Percentiles rank a stretch among this genome's conserved stretches.
Conservation (phyloP, 2,888 invertebrate species). For the Scaeva pyrastri region DNA sequence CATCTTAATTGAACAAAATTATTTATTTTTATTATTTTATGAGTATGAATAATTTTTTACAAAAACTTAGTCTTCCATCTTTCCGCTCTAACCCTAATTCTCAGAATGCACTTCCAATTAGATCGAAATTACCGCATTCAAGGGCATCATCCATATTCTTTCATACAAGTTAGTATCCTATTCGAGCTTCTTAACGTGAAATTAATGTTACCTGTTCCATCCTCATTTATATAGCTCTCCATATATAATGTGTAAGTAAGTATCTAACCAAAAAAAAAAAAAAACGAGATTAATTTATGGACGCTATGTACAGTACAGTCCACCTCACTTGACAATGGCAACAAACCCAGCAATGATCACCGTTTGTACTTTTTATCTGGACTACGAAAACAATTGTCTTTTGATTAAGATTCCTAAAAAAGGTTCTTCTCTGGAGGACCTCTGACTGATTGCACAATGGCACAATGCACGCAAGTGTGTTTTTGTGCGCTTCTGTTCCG, state of each 20-base stretch:
- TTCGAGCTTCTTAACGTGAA: slow-evolving; percentile 38
- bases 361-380: slow-evolving; percentile 48
- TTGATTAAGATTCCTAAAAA: slow-evolving; percentile 51
- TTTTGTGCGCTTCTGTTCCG: slow-evolving; percentile 70
- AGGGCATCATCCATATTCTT: not conserved
- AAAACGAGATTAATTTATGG: slow-evolving; percentile 59
- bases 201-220: slow-evolving; percentile 59
- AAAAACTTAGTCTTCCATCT: not conserved
- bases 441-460: slow-evolving; percentile 39
- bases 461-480: slow-evolving; percentile 39
- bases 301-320: slow-evolving; percentile 20
- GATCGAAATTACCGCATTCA: slow-evolving; percentile 40
- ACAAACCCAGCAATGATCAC: slow-evolving; percentile 57
- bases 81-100: slow-evolving; percentile 50
- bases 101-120: slow-evolving; percentile 62
- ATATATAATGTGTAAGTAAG: too few relatives aligned
- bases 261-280: not conserved
- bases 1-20: too few relatives aligned
- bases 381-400: slow-evolving; percentile 58
- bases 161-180: too few relatives aligned
- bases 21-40: too few relatives aligned
- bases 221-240: slow-evolving; percentile 12
- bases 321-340: slow-evolving; percentile 50
- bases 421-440: slow-evolving; percentile 14
- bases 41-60: too few relatives aligned